Evolutionary conservation across 2,797 vertebrate genomes (phyloP), one percentile per base, ranked within the genome.

Genomic region (Halcyon badia): DNA sequence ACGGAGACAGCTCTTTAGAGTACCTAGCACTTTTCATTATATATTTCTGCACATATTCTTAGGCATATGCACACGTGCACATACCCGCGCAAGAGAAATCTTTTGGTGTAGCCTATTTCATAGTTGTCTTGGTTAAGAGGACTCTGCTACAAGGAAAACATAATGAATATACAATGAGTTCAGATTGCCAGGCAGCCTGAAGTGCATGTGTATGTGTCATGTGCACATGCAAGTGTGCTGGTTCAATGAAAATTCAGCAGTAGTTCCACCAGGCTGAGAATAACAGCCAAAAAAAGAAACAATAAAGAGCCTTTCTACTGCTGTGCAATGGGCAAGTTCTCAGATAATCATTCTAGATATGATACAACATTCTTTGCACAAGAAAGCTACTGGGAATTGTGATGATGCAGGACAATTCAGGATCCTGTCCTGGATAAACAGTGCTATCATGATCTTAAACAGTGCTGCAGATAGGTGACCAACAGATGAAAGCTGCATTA

Each of bases 181-280:
- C 35, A 37, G 64, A 83, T 4, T 84, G 84, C 72, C 86, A 86
- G 56, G 80, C 91, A 44, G 83, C 44, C 82, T 39, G 2, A 79
- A 86, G 60, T 70, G 54, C 51, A 5, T 84, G 80, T 57, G 90
- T n/a, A 2, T 20, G 37, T 87, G 82, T 70, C 46, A 37, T 92
- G 52, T 83, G 77, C 73, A 70, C 86, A 65, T 7, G 48, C 44
- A 10, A 91, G 90, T 3, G 65, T 68, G 51, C 49, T 39, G 70
- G 35, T 83, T 85, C 92, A 91, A 84, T 88, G 97, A 90, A 89
- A 97, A 91, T 98, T 97, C 96, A 96, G 77, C 87, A 80, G 77
- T 78, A 62, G 94, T 91, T 97, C 90, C 85, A 96, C 54, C 75
- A 95, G 88, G 80, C 81, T 82, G 69, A 86, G 65, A 68, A 24